Conservation (phyloP, 2,113 vertebrate species). For the Hystrix cristata region DNA sequence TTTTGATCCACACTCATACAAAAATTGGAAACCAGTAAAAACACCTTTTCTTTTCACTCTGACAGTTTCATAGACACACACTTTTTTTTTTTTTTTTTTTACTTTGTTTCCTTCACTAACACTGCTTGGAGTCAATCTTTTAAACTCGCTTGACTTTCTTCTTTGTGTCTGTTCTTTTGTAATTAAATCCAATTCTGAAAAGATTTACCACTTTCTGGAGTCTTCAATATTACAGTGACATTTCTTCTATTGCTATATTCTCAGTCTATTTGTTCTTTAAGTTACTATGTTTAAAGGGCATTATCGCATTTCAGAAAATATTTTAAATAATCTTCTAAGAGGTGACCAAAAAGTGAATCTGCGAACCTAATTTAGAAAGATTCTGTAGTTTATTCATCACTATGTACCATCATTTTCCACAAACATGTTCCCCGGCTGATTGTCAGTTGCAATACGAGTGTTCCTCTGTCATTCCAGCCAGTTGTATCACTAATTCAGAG, state of each 20-base stretch:
- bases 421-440: neutral
- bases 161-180: neutral
- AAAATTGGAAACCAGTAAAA: neutral
- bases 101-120: neutral
- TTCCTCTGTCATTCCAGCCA: neutral
- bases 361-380: neutral
- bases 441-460: neutral
- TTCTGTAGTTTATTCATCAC: neutral
- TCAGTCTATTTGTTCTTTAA: neutral
- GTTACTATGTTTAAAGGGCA: neutral
- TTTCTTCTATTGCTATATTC: neutral
- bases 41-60: neutral
- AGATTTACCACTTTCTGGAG: neutral
- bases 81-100: neutral
- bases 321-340: neutral
- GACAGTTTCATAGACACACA: neutral
- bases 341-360: neutral
- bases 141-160: slow-evolving; percentile 3
- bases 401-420: neutral
- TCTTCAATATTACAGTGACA: neutral
- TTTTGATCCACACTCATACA: slow-evolving; percentile 35
- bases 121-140: neutral
- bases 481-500: neutral
- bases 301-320: neutral
- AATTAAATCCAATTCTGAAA: neutral